phyloP scores from a whole-genome alignment of 2,113 vertebrate genomes.

The Heterotilapia buettikoferi region DNA sequence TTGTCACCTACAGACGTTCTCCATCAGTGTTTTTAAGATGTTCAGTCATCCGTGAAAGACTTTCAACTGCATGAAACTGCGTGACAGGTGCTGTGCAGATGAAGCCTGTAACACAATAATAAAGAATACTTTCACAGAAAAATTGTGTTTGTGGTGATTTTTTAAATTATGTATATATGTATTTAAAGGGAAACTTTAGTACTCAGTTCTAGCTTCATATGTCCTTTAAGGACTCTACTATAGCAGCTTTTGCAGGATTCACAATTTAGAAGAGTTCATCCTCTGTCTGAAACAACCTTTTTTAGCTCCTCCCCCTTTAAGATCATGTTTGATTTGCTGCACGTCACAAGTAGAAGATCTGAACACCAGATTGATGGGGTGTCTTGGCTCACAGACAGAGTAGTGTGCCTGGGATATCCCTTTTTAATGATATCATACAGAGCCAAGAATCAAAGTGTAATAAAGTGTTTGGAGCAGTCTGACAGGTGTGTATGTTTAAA shows the following conservation, averaged over 20 bases:
- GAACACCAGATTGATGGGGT: neutral
- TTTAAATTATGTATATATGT: rapidly evolving
- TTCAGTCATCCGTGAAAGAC: neutral
- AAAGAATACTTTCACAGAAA: neutral
- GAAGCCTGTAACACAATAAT: neutral
- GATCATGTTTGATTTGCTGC: neutral
- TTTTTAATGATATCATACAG: neutral
- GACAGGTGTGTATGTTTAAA: rapidly evolving
- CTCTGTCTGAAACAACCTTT: neutral
- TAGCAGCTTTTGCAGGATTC: neutral
- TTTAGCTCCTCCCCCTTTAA: neutral
- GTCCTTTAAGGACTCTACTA: neutral
- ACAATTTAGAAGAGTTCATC: neutral
- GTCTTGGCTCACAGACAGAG: neutral
- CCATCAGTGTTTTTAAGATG: neutral
- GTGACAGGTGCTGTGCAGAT: neutral
- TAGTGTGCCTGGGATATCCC: neutral
- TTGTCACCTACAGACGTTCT: neutral
- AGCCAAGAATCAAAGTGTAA: neutral
- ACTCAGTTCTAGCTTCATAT: neutral
- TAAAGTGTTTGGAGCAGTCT: neutral
- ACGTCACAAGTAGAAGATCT: neutral
- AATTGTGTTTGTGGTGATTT: neutral
- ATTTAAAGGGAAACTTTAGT: neutral
- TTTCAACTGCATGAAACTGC: neutral